These are phyloP conservation scores for Lemur catta DNA, from an alignment of 2,797 vertebrate species.

Conservation along the genomic window DNA sequence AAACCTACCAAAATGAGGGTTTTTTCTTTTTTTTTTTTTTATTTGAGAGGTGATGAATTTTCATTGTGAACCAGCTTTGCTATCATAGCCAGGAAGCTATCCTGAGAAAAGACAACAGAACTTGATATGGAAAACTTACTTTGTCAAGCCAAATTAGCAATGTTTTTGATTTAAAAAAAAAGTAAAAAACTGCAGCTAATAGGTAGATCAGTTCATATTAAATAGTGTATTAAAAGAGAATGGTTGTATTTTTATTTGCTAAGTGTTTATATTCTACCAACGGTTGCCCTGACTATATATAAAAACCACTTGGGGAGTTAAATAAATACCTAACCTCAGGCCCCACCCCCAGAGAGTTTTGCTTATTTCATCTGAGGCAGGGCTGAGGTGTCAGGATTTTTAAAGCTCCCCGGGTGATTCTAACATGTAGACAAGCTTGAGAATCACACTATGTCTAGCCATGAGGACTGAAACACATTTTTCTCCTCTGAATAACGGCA, in stretches of 20 bases:
- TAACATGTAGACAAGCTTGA: slow-evolving; percentile 21
- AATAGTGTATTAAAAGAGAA: not conserved
- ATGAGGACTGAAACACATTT: not conserved
- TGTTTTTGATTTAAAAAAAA: not conserved
- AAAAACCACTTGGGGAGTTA: slow-evolving; percentile 17
- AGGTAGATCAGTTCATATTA: not conserved
- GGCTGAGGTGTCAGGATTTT: not conserved
- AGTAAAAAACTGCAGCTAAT: not conserved
- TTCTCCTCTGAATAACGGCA: slow-evolving; percentile 59
- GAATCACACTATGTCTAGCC: not conserved
- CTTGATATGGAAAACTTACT: not conserved
- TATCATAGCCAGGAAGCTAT: not conserved
- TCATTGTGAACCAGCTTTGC: not conserved
- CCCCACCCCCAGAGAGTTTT: not conserved
- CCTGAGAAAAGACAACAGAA: not conserved
- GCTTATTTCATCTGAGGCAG: not conserved
- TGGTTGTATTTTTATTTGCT: not conserved
- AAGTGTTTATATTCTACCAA: not conserved
- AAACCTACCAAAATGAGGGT: not conserved
- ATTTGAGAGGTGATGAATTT: not conserved
- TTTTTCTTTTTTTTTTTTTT: not conserved
- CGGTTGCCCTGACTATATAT: not conserved
- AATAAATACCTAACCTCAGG: not conserved
- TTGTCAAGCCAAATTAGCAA: slow-evolving; percentile 13
- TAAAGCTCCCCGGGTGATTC: slow-evolving; percentile 16